Evolutionary conservation across 2,888 invertebrate genomes (phyloP), one percentile per base, ranked within the genome.

Genomic region (Julus scanicus): DNA sequence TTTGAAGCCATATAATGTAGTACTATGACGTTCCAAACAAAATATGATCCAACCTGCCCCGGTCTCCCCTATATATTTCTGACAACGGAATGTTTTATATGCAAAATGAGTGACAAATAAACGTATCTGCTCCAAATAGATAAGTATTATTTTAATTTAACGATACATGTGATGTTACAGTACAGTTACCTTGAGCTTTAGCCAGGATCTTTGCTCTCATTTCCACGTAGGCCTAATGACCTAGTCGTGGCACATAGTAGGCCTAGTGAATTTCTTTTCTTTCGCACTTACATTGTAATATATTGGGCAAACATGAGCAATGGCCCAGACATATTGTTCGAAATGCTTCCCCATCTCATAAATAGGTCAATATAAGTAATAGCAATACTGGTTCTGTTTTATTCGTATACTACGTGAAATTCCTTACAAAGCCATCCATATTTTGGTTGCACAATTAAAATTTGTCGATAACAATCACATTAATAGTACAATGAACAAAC

Each of bases 251-350:
- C 80, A 80, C 37, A 80, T n/a, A n/a, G n/a, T 80, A 80, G 80
- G 80, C 80, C 80, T 80, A 80, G 80, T 80, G 80, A 80, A 80
- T 80, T 80, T 80, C 80, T 80, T 80, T 80, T 80, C 80, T 29
- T 80, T 80, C 80, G 80, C 80, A 80, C 80, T 20, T 80, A 13
- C 80, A 80, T 80, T 80, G 80, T 80, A 80, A 80, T n/a, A 80
- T 80, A 37, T 80, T 37, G 80, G 8, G 20, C 37, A 80, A 80
- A 80, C 80, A 80, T 80, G 29, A 80, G 80, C 80, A 80, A 80
- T 37, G 80, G 80, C 80, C 80, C 80, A 80, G 80, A 80, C 80
- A 80, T 80, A 80, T 80, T 80, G 80, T 80, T 80, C 37, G 29
- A 80, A 80, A 80, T 20, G 29, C 80, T 80, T 80, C 80, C 80